Conservation (phyloP, 2,113 vertebrate genomes). For the Phalacrocorax carbo region DNA sequence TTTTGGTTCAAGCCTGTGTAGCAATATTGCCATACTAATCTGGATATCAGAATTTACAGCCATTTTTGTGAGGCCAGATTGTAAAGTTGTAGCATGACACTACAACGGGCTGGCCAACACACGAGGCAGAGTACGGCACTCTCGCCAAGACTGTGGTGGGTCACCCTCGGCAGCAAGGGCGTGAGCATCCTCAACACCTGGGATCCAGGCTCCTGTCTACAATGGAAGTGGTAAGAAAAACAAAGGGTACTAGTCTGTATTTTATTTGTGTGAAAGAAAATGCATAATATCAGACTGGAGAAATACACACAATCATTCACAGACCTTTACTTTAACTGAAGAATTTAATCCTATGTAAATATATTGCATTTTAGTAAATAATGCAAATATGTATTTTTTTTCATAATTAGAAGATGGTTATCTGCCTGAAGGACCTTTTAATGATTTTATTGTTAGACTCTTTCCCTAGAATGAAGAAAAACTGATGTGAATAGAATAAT, state of each 20-base stretch:
- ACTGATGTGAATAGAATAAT: background rate
- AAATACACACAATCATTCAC: background rate
- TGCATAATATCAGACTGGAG: background rate
- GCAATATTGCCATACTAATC: rapidly evolving
- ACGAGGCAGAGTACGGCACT: rapidly evolving
- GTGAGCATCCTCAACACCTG: rapidly evolving
- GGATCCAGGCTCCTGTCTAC: background rate
- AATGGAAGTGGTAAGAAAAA: background rate
- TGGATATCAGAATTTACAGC: background rate
- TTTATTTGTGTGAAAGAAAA: background rate
- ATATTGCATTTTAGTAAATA: background rate
- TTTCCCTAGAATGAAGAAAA: background rate
- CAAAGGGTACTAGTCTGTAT: background rate
- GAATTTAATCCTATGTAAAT: background rate
- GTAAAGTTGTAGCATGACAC: background rate
- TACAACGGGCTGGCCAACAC: background rate
- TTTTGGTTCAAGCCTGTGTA: background rate
- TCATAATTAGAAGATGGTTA: background rate
- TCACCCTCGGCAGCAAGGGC: background rate
- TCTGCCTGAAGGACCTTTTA: background rate
- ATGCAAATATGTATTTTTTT: background rate
- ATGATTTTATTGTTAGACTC: background rate
- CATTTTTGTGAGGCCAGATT: background rate
- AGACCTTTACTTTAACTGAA: background rate
- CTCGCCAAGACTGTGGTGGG: background rate